Conservation (phyloP, 2,797 vertebrate species). For the Pseudochaenichthys georgianus region DNA sequence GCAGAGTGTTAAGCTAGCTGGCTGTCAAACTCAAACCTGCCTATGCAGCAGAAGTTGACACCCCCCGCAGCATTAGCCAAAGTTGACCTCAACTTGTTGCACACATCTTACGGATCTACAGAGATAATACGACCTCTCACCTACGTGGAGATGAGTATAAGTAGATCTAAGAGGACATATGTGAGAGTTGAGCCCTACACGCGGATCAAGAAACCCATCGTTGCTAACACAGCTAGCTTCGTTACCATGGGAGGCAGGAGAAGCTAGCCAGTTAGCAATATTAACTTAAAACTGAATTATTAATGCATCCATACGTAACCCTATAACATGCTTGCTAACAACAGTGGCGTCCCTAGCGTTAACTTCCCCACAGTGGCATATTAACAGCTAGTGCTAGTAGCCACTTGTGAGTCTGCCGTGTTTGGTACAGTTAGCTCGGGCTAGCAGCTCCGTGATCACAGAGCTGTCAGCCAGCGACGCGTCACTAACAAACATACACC, state of each 20-base stretch:
- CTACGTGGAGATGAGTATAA: neutral
- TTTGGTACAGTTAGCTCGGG: constrained; percentile 47
- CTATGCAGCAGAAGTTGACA: constrained; percentile 67
- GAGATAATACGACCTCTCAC: neutral
- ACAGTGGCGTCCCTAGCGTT: neutral
- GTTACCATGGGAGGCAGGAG: constrained; percentile 15
- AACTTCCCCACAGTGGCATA: neutral
- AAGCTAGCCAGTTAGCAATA: constrained; percentile 16
- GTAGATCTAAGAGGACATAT: neutral
- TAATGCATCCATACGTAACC: neutral
- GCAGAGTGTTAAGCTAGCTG: constrained; percentile 44
- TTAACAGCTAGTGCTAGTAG: neutral
- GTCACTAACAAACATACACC: constrained; percentile 50
- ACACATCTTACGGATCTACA: constrained; percentile 17
- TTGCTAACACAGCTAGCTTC: constrained; percentile 57
- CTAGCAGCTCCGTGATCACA: constrained; percentile 58
- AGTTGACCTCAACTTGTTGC: constrained; percentile 72
- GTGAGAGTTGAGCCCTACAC: neutral
- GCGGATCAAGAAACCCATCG: constrained; percentile 20
- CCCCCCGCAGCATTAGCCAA: constrained; percentile 42
- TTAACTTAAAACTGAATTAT: neutral
- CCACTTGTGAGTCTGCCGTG: constrained; percentile 3
- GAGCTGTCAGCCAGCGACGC: constrained; percentile 68
- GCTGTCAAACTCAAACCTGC: constrained; percentile 68
- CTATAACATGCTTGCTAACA: neutral